Evolutionary conservation across 2,113 vertebrate species (phyloP), one percentile per base, ranked within the genome.

Genomic region (Verasper variegatus): DNA sequence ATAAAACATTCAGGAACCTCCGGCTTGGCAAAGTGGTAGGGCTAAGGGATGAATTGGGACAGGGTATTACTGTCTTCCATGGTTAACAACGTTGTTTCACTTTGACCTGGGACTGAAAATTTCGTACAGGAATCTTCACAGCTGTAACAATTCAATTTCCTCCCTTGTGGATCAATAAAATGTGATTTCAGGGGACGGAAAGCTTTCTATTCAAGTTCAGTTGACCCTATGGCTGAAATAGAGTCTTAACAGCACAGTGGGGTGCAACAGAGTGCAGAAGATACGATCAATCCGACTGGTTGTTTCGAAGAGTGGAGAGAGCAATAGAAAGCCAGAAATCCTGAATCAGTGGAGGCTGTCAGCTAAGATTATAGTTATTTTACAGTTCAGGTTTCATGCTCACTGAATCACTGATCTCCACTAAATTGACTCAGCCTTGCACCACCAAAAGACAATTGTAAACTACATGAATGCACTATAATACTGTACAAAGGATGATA

Each of bases 251-350:
- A 52, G 45, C 62, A 12, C 27, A 54, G 55, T 35, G 37, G 18
- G 42, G 5, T 51, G 47, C 47, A 51, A 17, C 40, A 17, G 18
- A 18, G 51, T 51, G 21, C 52, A 60, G 56, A 49, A 26, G 2
- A 27, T 42, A 59, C 58, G 49, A 60, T 71, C 71, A 73, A 51
- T 56, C 75, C 60, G 60, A 69, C n/a, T 35, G 63, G 62, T 31
- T 63, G 57, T 67, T 31, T 47, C 35, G 31, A 58, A 73, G 1
- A 24, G 11, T 42, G 40, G 40, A 42, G 40, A 42, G 40, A 42
- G 40, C 40, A 17, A 51, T 7, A 17, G 15, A 17, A 18, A 18
- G 47, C 47, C 47, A 4, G 17, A 18, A 18, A 49, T 49, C 47
- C 47, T 49, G 47, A 49, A 17, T 49, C 47, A 51, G 15, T 51